Percentiles rank a stretch among this genome's conserved stretches.
Conservation (phyloP, 2,113 vertebrate genomes). For the Coptodon rendalli region DNA sequence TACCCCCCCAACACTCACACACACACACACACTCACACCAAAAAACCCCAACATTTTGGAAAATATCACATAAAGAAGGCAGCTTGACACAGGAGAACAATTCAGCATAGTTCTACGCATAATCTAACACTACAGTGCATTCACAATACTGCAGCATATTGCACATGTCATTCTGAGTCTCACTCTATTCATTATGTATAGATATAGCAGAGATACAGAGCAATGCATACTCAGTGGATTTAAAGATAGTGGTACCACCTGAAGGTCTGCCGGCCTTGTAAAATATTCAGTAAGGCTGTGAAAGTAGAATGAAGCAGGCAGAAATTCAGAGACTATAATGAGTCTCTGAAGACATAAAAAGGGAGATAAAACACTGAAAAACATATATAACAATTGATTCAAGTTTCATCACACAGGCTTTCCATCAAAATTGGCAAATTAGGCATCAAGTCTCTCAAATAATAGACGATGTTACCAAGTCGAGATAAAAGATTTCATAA, state of each 20-base stretch:
- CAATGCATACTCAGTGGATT: constrained; percentile 24
- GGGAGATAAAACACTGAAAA: constrained; percentile 17
- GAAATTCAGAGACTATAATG: constrained; percentile 37
- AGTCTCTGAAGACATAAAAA: constrained; percentile 44
- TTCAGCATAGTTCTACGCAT: neutral
- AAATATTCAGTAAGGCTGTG: constrained; percentile 42
- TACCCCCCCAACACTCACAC: neutral
- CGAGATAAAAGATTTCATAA: constrained; percentile 44
- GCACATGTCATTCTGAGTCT: neutral
- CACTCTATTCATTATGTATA: constrained; percentile 47
- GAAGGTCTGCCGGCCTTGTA: constrained; percentile 24
- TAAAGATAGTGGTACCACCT: constrained; percentile 34
- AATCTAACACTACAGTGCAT: neutral
- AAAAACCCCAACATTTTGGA: neutral
- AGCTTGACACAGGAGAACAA: neutral
- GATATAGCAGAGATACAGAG: constrained; percentile 7
- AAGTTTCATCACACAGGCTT: constrained; percentile 5
- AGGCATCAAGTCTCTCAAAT: constrained; percentile 33
- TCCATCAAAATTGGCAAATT: constrained; percentile 40
- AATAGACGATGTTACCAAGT: neutral
- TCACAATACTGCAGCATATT: neutral
- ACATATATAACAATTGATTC: constrained; percentile 31
- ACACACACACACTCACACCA: neutral
- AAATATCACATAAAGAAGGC: neutral
- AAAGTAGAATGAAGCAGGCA: constrained; percentile 29